Conservation (phyloP, 2,888 invertebrate genomes). For the Apotomis betuletana region DNA sequence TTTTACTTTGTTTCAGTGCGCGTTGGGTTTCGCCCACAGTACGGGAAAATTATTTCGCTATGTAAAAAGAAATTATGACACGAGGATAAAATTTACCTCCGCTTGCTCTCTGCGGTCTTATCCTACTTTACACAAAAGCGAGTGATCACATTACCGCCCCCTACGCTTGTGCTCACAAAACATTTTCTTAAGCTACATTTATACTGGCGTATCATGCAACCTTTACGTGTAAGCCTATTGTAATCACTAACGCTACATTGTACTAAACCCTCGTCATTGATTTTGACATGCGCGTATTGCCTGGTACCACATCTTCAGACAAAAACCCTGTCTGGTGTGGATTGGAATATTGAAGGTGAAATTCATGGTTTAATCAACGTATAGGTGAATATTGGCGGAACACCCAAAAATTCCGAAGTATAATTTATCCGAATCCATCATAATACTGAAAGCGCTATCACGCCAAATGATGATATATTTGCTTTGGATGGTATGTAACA, state of each 20-base stretch:
- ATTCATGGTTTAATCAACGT: background rate
- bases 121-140: constrained; percentile 38
- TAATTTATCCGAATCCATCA: background rate
- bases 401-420: too few relatives aligned
- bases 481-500: too few relatives aligned
- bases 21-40: constrained; percentile 8
- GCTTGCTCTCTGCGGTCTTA: constrained; percentile 33
- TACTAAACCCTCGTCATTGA: constrained; percentile 42
- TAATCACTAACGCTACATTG: constrained; percentile 36
- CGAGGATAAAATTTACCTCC: constrained; percentile 35
- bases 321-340: constrained; percentile 34
- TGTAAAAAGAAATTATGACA: constrained; percentile 39
- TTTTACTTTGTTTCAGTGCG: constrained; percentile 24
- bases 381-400: background rate
- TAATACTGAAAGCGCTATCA: too few relatives aligned
- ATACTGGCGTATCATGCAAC: constrained; percentile 40
- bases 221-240: constrained; percentile 35
- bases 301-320: constrained; percentile 31
- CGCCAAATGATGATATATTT: too few relatives aligned
- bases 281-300: constrained; percentile 39
- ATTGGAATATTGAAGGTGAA: constrained; percentile 11
- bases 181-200: constrained; percentile 37
- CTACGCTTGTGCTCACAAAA: constrained; percentile 31
- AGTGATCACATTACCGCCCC: constrained; percentile 38
- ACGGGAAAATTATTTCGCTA: constrained; percentile 30